These are phyloP conservation scores for Burhinus bistriatus DNA, from an alignment of 2,113 vertebrate genomes.

Conservation along the genomic window DNA sequence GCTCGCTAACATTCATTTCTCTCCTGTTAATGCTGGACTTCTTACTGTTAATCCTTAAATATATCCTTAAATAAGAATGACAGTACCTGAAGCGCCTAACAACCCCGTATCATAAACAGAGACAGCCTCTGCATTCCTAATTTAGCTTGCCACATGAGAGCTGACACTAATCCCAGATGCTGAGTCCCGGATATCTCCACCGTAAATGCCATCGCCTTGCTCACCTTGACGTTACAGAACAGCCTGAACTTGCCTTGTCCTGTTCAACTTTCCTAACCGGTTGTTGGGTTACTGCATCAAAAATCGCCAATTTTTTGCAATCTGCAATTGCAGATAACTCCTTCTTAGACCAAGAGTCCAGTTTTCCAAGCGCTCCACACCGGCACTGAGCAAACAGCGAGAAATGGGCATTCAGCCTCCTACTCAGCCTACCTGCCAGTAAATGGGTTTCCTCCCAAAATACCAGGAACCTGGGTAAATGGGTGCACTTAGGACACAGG, in stretches of 20 bases:
- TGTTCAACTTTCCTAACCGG: not conserved
- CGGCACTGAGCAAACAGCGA: not conserved
- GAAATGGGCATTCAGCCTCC: not conserved
- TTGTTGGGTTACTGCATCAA: not conserved
- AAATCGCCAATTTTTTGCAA: fast-evolving
- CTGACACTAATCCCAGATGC: constrained; percentile 64
- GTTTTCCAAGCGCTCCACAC: not conserved
- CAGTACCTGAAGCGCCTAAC: constrained; percentile 60
- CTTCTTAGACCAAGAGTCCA: fast-evolving
- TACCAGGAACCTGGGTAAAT: not conserved
- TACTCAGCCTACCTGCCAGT: not conserved
- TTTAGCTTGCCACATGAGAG: constrained; percentile 45
- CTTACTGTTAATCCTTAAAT: constrained; percentile 66
- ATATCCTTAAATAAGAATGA: constrained; percentile 66
- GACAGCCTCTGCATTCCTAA: constrained; percentile 60
- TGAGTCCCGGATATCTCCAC: constrained; percentile 1
- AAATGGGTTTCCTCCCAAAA: not conserved
- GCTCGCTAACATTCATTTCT: constrained; percentile 59
- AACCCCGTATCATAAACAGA: constrained; percentile 50
- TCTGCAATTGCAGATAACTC: not conserved
- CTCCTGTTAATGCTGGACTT: constrained; percentile 56
- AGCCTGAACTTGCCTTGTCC: constrained; percentile 22
- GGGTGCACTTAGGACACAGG: not conserved
- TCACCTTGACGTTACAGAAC: constrained; percentile 48
- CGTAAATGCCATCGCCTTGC: constrained; percentile 30